phyloP scores from a whole-genome alignment of 2,888 invertebrate species.

The Lasius platythorax region DNA sequence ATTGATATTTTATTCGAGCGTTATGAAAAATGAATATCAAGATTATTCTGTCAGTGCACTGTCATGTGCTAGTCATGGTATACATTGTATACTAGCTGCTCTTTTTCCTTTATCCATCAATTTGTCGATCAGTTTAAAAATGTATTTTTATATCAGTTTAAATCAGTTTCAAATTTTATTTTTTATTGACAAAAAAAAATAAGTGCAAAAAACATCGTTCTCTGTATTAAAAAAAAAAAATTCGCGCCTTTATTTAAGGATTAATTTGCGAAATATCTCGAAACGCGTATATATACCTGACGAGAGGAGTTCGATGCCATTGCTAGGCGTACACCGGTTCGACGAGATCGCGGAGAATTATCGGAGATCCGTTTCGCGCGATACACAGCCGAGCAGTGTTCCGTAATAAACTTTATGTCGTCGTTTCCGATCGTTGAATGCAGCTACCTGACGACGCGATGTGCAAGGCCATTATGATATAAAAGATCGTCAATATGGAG shows the following conservation, averaged over 20 bases:
- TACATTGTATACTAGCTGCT: constrained; percentile 5
- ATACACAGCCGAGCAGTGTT: constrained; percentile 48
- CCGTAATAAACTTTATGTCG: constrained; percentile 64
- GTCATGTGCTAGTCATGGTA: constrained; percentile 44
- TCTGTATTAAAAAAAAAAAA: not conserved
- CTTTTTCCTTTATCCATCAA: constrained; percentile 20
- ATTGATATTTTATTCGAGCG: constrained; percentile 53
- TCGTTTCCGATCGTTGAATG: constrained; percentile 42
- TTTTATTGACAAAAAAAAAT: not conserved
- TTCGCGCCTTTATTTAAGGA: not conserved
- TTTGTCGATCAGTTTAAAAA: constrained; percentile 26
- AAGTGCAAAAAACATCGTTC: not conserved
- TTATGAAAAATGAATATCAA: constrained; percentile 49
- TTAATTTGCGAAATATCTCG: not conserved
- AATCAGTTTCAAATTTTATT: not conserved
- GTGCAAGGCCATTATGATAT: constrained; percentile 47
- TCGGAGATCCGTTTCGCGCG: constrained; percentile 68
- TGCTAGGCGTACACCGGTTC: not conserved
- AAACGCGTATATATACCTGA: not conserved
- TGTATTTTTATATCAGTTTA: constrained; percentile 1
- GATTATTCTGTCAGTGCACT: constrained; percentile 38
- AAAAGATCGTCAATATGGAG: constrained; percentile 54
- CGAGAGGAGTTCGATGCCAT: constrained; percentile 51
- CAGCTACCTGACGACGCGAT: constrained; percentile 43
- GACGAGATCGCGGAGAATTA: constrained; percentile 63